Conservation (phyloP, 1,140 invertebrate genomes). For the Brachionus rubens region DNA sequence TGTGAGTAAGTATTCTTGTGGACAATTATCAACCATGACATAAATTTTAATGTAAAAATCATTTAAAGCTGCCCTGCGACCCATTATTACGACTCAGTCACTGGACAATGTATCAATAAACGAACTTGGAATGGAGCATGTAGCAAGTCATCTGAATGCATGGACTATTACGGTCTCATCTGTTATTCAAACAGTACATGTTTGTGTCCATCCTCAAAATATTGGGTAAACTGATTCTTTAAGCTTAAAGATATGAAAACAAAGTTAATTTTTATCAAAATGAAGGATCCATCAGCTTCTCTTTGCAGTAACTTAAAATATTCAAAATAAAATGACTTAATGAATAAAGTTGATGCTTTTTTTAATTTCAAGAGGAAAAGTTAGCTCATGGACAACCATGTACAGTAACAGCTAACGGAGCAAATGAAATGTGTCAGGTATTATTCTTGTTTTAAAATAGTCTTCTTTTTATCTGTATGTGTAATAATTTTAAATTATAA, state of each 20-base stretch:
- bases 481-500: too few species aligned
- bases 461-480: too few species aligned
- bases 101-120: neutral
- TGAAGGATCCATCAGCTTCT: neutral
- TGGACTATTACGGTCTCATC: neutral
- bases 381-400: neutral
- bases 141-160: neutral
- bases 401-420: neutral
- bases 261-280: neutral
- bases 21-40: neutral
- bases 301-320: neutral
- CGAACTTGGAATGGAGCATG: neutral
- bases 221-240: neutral
- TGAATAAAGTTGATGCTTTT: neutral
- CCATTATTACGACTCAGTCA: neutral
- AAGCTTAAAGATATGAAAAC: neutral
- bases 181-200: constrained; percentile 17
- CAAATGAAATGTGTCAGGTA: neutral
- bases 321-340: neutral
- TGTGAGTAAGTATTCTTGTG: neutral
- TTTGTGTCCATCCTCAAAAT: constrained; percentile 10
- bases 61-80: neutral
- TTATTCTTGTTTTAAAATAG: neutral
- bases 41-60: neutral
- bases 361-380: neutral